Evolutionary conservation across 1,140 invertebrate genomes (phyloP), one percentile per base, ranked within the genome.

Genomic region (Eurosta solidaginis): DNA sequence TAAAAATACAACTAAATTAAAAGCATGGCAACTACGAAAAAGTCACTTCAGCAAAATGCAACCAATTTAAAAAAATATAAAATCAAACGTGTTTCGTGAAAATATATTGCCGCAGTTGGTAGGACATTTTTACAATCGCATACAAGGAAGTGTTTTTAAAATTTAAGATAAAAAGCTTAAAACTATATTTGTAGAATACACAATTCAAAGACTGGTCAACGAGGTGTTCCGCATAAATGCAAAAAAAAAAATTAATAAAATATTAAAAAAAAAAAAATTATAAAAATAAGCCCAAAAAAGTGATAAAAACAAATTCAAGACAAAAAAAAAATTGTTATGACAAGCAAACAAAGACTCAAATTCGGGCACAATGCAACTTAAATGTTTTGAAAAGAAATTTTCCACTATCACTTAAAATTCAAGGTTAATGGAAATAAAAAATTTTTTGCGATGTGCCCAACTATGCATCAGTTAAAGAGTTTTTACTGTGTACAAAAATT

Each of bases 171-270:
- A 52, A 75, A 9, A 9, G 22, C 25, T n/a, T 27, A 27, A 27
- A n/a, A n/a, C n/a, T n/a, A n/a, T n/a, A n/a, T n/a, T n/a, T 20
- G 14, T 45, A 45, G 10, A 44, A 33, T 73, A 85, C 84, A 83
- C 81, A 84, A 86, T 83, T 86, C 81, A 87, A 87, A 87, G 85
- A 87, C 85, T 87, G 85, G 85, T 84, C 82, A 87, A 87, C 84
- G 85, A 87, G 85, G 85, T 87, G 85, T 87, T 87, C 85, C 85
- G 85, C 78, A 47, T 79, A 77, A 77, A 77, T 79, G 76, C 76
- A 79, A 79, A 77, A 63, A 29, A 68, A 77, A 77, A 50, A 25
- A 42, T 50, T 74, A 59, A 73, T 20, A 49, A 74, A 59, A 59
- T 3, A n/a, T n/a, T n/a, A 77, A 29, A 78, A 74, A 78, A 42